Evolutionary conservation across 2,797 vertebrate species (phyloP), one percentile per base, ranked within the genome.

Genomic region (Myotis planiceps): DNA sequence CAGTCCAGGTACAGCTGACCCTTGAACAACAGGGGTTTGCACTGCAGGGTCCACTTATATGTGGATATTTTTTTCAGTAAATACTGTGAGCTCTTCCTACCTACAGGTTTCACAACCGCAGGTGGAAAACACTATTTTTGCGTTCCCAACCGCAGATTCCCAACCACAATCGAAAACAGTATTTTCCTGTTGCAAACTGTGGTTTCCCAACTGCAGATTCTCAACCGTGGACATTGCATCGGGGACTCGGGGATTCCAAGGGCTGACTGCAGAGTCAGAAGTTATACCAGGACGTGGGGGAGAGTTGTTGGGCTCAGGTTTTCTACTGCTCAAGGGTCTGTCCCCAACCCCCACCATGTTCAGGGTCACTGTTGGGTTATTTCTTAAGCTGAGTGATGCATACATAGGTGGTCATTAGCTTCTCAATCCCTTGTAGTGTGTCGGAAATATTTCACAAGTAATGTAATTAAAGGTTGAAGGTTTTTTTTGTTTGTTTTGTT

Each of bases 381-480:
- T 90, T 83, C 19, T 88, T 90, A 85, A 66, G 1, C 45, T 84
- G 37, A 39, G 42, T 1, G 2, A 58, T 45, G 6, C 9, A 0
- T 83, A 78, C 21, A 9, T 34, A 29, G 9, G 23, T 76, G 16
- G 60, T 76, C 68, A 75, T 32, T 69, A 83, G 49, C n/a, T 51
- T 79, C 37, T 75, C 18, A 92, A 79, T 51, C 12, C 6, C 6
- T 68, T 51, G 95, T 72, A 25, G 45, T 25, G 27, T 47, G 1
- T 29, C 2, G 42, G 29, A 74, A 88, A 85, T 65, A 91, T 47
- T 95, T 96, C 34, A 91, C 55, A 60, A 53, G 23, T 88, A 83
- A 63, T 84, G 79, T 80, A 79, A 72, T 84, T 75, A 69, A 74
- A 85, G 9, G 21, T 80, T 71, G 68, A 76, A n/a, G 34, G 27